Evolutionary conservation across 2,113 vertebrate genomes (phyloP).

Genomic region (Poeciliopsis turrubarensis): DNA sequence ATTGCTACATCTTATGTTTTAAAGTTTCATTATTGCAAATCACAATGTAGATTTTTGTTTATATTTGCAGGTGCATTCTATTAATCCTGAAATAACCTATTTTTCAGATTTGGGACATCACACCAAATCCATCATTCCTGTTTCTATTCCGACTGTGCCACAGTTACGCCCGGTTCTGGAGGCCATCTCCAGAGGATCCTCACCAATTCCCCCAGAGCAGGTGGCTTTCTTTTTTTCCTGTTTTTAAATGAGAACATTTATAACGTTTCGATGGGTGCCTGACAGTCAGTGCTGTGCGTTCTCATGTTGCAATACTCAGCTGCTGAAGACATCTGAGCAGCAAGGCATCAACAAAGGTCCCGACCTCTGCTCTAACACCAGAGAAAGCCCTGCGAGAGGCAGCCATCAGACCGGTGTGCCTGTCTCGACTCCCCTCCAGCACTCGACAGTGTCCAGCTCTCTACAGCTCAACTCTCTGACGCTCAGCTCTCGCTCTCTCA

Average conservation of each 20-base stretch:
- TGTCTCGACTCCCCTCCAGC: slow-evolving; percentile 35
- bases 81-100: slow-evolving; percentile 21
- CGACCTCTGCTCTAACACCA: slow-evolving; percentile 37
- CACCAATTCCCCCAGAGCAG: slow-evolving; percentile 89
- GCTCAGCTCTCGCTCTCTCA: slow-evolving; percentile 88
- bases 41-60: background rate
- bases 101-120: slow-evolving; percentile 84
- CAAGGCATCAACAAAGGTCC: slow-evolving; percentile 50
- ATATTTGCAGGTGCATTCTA: background rate
- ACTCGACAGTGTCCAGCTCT: slow-evolving; percentile 79
- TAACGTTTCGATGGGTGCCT: slow-evolving; percentile 5
- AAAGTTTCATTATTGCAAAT: background rate
- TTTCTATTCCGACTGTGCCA: slow-evolving; percentile 90
- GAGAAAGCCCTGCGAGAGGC: slow-evolving; percentile 44
- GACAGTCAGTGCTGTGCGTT: slow-evolving; percentile 25
- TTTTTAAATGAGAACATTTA: background rate
- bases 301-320: slow-evolving; percentile 46
- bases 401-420: slow-evolving; percentile 24
- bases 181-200: slow-evolving; percentile 85
- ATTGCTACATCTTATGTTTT: background rate
- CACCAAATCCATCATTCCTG: slow-evolving; percentile 82
- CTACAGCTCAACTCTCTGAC: slow-evolving; percentile 87
- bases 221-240: slow-evolving; percentile 59
- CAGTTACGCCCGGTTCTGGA: slow-evolving; percentile 87
- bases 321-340: slow-evolving; percentile 62